These are phyloP conservation scores for Eumerus sabulonum DNA, from an alignment of 2,888 invertebrate genomes.

Conservation along the genomic window DNA sequence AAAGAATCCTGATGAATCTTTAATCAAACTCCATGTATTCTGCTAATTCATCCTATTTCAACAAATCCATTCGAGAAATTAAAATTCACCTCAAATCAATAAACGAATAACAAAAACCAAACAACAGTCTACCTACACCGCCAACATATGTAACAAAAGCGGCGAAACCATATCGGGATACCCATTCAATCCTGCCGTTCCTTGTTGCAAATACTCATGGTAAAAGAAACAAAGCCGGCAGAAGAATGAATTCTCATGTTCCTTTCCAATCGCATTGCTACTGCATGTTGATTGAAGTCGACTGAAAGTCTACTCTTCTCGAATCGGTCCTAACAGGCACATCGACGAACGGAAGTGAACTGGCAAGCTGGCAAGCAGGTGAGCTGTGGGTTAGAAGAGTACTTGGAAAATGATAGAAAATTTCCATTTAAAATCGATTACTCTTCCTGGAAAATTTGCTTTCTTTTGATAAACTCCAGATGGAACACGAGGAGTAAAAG, in stretches of 20 bases:
- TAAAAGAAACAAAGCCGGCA: not conserved
- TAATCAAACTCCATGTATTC: no score
- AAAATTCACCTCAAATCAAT: no score
- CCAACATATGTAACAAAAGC: no score
- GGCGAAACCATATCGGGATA: no score
- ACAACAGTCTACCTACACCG: no score
- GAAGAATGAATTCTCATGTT: slow-evolving; percentile 7
- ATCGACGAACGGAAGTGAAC: slow-evolving; percentile 6
- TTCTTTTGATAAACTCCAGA: slow-evolving; percentile 7
- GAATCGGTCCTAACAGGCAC: slow-evolving; percentile 48
- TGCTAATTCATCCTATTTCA: no score
- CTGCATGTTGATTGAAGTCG: slow-evolving; percentile 26
- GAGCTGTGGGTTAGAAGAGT: no score
- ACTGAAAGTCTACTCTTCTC: slow-evolving; percentile 55
- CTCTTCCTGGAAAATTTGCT: not conserved
- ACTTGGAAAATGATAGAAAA: slow-evolving; percentile 31
- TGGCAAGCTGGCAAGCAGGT: not conserved
- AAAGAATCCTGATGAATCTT: no score
- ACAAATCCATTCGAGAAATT: no score
- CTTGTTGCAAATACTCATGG: no score
- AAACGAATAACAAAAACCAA: no score
- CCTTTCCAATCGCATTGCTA: slow-evolving; percentile 1
- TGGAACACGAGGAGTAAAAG: not conserved
- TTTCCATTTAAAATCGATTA: slow-evolving; percentile 58
- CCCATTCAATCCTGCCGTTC: no score